Evolutionary conservation across 2,113 vertebrate genomes (phyloP).

Genomic region (Merops nubicus): DNA sequence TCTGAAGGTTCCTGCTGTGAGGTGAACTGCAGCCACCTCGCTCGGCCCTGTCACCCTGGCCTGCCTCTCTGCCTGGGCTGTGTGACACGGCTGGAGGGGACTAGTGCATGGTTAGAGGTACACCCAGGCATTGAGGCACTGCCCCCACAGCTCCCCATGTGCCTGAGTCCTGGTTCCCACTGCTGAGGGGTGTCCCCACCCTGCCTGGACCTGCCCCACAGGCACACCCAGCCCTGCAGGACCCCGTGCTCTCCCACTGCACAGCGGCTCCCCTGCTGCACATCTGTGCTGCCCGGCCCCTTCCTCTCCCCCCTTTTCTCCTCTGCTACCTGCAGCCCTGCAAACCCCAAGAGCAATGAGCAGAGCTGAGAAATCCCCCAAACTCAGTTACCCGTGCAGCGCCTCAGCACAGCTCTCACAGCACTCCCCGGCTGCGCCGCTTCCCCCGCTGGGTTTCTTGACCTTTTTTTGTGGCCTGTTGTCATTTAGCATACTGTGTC

Average conservation of each 20-base stretch:
- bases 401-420: constrained; percentile 55
- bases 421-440: neutral
- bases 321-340: constrained; percentile 26
- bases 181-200: constrained; percentile 36
- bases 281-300: constrained; percentile 41
- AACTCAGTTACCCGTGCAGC: constrained; percentile 33
- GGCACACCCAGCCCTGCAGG: too few species aligned
- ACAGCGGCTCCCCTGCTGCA: constrained; percentile 54
- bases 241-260: constrained; percentile 52
- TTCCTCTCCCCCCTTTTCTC: constrained; percentile 24
- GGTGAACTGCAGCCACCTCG: neutral
- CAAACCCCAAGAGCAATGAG: constrained; percentile 58
- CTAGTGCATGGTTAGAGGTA: neutral
- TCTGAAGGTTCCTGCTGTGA: neutral
- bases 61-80: neutral
- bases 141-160: neutral
- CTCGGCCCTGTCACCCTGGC: neutral
- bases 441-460: constrained; percentile 11
- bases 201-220: neutral
- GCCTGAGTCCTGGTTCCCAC: too few species aligned
- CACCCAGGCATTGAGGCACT: neutral
- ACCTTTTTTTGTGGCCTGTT: constrained; percentile 53
- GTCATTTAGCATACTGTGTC: neutral
- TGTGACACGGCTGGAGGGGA: neutral
- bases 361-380: constrained; percentile 66